Conservation (phyloP, 2,888 invertebrate species). For the Chaitophorus viminalis region DNA sequence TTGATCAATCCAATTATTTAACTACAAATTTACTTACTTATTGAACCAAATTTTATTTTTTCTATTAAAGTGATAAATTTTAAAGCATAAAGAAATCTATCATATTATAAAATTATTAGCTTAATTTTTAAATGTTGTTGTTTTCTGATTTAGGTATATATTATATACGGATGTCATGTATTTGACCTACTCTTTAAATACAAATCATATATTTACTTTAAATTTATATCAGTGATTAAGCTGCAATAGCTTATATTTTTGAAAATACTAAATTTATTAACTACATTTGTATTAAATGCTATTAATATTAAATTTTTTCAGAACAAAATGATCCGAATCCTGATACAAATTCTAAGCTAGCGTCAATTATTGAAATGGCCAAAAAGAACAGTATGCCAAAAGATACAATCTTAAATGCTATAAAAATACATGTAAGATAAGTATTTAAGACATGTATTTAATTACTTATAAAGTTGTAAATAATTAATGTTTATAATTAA, state of each 20-base stretch:
- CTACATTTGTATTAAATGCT: no score
- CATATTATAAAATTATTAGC: no score
- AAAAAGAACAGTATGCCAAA: conserved; percentile 74
- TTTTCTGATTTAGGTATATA: no score
- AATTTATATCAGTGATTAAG: not conserved
- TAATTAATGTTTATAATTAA: not conserved
- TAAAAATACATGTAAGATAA: conserved; percentile 69
- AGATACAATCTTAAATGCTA: conserved; percentile 72
- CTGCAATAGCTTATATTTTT: not conserved
- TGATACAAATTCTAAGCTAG: conserved; percentile 71
- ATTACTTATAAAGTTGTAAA: not conserved
- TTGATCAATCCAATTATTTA: no score
- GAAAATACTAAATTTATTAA: not conserved
- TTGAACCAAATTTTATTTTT: no score
- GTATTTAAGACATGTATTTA: no score
- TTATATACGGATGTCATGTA: no score
- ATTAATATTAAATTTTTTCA: conserved; percentile 43
- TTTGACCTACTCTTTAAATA: not conserved
- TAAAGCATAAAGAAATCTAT: no score
- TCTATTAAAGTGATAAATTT: no score
- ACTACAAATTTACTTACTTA: no score
- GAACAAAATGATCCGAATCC: conserved; percentile 72
- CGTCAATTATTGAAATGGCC: conserved; percentile 73
- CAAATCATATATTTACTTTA: no score
- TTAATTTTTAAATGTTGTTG: no score